Evolutionary conservation across 2,797 vertebrate species (phyloP).

Genomic region (Babyrousa celebensis): DNA sequence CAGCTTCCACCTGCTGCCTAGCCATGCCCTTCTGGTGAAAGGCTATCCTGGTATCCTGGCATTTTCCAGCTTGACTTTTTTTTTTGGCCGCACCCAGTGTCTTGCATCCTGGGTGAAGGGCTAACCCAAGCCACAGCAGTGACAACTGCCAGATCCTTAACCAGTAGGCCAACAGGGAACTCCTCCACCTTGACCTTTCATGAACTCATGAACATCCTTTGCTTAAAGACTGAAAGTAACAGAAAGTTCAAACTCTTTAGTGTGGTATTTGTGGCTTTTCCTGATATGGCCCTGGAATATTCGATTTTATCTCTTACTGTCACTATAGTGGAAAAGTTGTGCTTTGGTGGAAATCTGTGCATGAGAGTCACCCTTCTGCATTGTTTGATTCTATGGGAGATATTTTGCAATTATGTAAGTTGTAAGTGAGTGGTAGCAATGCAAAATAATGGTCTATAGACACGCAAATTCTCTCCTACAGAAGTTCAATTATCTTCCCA

Average conservation of each 20-base stretch:
- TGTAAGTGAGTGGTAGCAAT: not conserved
- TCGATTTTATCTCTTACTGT: not conserved
- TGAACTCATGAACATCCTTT: not conserved
- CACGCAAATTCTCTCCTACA: not conserved
- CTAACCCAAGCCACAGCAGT: too few relatives aligned
- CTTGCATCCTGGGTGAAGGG: too few relatives aligned
- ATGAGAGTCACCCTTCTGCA: not conserved
- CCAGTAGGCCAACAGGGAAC: too few relatives aligned
- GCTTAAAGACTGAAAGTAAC: not conserved
- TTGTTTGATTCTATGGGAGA: not conserved
- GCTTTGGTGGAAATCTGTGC: not conserved
- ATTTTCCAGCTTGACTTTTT: not conserved
- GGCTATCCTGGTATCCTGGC: not conserved
- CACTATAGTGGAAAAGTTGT: too few relatives aligned
- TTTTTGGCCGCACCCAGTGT: too few relatives aligned
- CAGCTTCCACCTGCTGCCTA: not conserved
- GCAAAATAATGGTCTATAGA: not conserved
- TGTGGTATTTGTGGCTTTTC: not conserved
- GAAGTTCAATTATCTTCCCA: not conserved
- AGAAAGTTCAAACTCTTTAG: not conserved
- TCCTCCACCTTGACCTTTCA: not conserved
- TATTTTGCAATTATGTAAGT: not conserved
- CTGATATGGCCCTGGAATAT: not conserved
- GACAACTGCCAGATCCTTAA: too few relatives aligned
- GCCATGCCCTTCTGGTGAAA: not conserved